These are phyloP conservation scores for Periphyllus acericola DNA, from an alignment of 2,888 invertebrate genomes.

Conservation along the genomic window DNA sequence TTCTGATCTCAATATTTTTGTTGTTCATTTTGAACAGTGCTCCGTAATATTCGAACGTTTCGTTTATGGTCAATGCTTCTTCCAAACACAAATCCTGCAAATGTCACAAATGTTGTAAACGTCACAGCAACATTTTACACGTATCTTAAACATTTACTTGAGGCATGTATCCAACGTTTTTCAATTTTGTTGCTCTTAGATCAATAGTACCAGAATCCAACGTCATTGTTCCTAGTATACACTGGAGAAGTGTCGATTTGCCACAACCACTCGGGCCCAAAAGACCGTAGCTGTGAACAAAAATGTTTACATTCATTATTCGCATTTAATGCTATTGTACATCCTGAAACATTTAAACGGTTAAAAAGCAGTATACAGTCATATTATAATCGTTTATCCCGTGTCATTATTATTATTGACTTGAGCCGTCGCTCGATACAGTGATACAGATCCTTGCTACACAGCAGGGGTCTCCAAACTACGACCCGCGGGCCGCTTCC, in stretches of 20 bases:
- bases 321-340: too few relatives aligned
- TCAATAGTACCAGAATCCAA: constrained; percentile 68
- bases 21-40: constrained; percentile 80
- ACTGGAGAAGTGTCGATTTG: constrained; percentile 70
- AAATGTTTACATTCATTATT: too few relatives aligned
- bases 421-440: too few relatives aligned
- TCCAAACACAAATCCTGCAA: constrained; percentile 77
- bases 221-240: constrained; percentile 69
- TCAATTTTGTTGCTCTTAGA: constrained; percentile 67
- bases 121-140: not conserved
- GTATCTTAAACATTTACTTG: constrained; percentile 70
- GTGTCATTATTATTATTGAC: too few relatives aligned
- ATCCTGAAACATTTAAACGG: too few relatives aligned
- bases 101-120: not conserved
- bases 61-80: constrained; percentile 79
- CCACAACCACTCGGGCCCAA: constrained; percentile 69
- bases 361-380: too few relatives aligned
- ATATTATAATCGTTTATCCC: too few relatives aligned
- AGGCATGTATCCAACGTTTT: constrained; percentile 65
- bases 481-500: too few relatives aligned
- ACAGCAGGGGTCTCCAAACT: too few relatives aligned
- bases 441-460: too few relatives aligned
- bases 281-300: constrained; percentile 66
- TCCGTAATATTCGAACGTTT: constrained; percentile 85
- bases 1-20: constrained; percentile 66